Base-by-base conservation (phyloP, 2,888 invertebrate species). In the Harpagoxenus sublaevis region DNA sequence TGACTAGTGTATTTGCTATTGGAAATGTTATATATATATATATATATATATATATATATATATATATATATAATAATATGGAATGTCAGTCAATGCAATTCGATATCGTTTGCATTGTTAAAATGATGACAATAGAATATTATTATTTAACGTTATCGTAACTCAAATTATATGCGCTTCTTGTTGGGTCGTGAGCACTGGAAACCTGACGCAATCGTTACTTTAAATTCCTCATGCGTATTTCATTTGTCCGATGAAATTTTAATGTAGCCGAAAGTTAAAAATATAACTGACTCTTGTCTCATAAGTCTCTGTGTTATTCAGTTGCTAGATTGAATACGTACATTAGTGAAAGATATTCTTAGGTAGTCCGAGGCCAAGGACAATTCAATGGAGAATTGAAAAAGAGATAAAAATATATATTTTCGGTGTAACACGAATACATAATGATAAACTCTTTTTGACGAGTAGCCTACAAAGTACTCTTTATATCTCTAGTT, bases 71-170 rank as follows among this genome's bases (percentile, higher is more conserved):
- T 23, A 53, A 66, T 66, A 63, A 77, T 23, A 48, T 15, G 12
- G 18, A 55, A 39, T 55, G n/a, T 42, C 42, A 42, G 8, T 55
- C 28, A 57, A 57, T 57, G 5, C 18, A 28, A 55, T 55, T 78
- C 28, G 42, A 42, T 62, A 35, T 53, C n/a, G 3, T 45, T 28
- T 12, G 39, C n/a, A 78, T 42, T 31, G 23, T 31, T 55, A n/a
- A 42, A 68, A 31, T 31, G 10, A 31, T 28, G 45, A 57, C 39
- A 65, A 55, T 42, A 15, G 28, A 6, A 23, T 31, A 65, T 78
- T 55, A 68, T 31, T 68, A 55, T 55, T 55, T 42, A 12, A 78
- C 15, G n/a, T 57, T 28, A 31, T 23, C 15, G 9, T 48, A 75
- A 63, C 10, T 65, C 65, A 77, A 77, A 77, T 28, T 42, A 15